Conservation (phyloP, 2,797 vertebrate species). For the Enteromius treurensis region DNA sequence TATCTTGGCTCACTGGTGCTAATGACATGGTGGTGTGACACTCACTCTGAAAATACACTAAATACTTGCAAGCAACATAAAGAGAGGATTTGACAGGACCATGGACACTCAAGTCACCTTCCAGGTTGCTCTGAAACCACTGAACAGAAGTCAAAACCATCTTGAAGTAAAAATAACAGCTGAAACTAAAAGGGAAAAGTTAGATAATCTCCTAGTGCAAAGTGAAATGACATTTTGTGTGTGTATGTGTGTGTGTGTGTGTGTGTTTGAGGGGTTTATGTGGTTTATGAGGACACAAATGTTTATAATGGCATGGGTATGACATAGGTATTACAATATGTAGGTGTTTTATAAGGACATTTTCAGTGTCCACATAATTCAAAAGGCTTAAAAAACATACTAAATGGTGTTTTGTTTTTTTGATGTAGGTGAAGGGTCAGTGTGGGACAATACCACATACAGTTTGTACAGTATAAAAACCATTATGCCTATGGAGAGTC, state of each 20-base stretch:
- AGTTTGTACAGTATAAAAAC: too few species aligned
- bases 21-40: conserved; percentile 2
- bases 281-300: too few species aligned
- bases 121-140: conserved; percentile 45
- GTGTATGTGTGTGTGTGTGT: neutral
- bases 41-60: conserved; percentile 38
- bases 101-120: conserved; percentile 13
- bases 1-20: neutral
- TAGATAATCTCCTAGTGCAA: conserved; percentile 50
- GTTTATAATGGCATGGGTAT: too few species aligned
- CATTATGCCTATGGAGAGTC: too few species aligned
- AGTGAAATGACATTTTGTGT: conserved; percentile 33
- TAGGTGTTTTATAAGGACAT: too few species aligned
- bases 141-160: conserved; percentile 46
- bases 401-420: too few species aligned
- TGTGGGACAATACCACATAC: too few species aligned
- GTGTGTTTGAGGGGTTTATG: too few species aligned
- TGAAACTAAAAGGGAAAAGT: conserved; percentile 51
- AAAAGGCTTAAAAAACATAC: too few species aligned
- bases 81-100: conserved; percentile 13
- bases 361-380: too few species aligned
- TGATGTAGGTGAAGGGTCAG: too few species aligned
- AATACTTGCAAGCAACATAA: conserved; percentile 24
- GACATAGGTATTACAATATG: too few species aligned
- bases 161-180: conserved; percentile 35